phyloP scores from a whole-genome alignment of 1,140 invertebrate species.

The Zaprionus africanus region DNA sequence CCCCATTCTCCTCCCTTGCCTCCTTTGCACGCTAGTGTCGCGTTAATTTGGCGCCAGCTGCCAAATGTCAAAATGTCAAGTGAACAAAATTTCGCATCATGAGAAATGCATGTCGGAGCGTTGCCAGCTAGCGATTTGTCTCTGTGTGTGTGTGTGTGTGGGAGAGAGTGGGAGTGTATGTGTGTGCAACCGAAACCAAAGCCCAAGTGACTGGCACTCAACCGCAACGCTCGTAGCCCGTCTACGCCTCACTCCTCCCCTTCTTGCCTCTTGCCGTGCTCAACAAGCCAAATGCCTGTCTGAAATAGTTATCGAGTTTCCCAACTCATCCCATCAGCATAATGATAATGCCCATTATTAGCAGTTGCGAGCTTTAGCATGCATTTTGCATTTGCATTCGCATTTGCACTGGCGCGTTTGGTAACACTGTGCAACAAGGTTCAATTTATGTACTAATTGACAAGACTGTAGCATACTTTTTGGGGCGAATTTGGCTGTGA shows the following conservation, averaged over 20 bases:
- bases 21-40: conserved; percentile 33
- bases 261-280: conserved; percentile 27
- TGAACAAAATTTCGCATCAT: conserved; percentile 77
- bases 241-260: no score
- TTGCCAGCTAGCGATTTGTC: conserved; percentile 16
- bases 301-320: conserved; percentile 72
- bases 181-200: conserved; percentile 47
- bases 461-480: neutral
- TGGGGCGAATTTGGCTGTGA: neutral
- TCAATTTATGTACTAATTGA: neutral
- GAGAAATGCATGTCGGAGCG: conserved; percentile 70
- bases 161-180: conserved; percentile 3
- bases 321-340: conserved; percentile 53
- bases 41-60: conserved; percentile 78
- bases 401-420: conserved; percentile 50
- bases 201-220: conserved; percentile 41
- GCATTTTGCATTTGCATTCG: conserved; percentile 60
- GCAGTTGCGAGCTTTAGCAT: conserved; percentile 71
- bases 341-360: conserved; percentile 79
- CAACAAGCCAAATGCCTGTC: conserved; percentile 46
- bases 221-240: neutral
- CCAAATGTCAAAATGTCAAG: conserved; percentile 81
- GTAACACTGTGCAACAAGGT: conserved; percentile 39
- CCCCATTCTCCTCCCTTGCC: neutral
- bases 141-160: neutral